Base-by-base conservation (phyloP, 1,140 invertebrate genomes). In the Papilio polyxenes region DNA sequence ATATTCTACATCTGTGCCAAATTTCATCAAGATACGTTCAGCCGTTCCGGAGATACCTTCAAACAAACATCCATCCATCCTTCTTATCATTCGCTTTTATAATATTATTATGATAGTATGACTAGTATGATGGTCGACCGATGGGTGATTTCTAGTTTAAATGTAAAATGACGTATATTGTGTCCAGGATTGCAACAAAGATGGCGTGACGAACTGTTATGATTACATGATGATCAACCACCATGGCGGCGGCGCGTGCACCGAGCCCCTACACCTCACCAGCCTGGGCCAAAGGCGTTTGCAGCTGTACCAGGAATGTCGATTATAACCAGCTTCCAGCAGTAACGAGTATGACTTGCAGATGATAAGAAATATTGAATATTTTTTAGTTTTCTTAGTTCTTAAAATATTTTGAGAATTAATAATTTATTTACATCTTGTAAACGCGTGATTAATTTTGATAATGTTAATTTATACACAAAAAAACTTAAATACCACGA, bases 141-240 rank as follows among this genome's bases (percentile, higher is more conserved):
- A 44, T 44, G 40, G 7, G 23, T 2, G 23, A 31, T 31, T 31
- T 1, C 4, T 44, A 44, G 7, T 59, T n/a, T 59, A n/a, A 59
- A 6, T n/a, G 3, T 59, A n/a, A 59, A 59, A 59, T 59, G 56
- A 59, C 56, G 1, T 17, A 59, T 3, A 5, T 1, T 23, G 13
- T 72, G 6, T 87, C 15, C 87, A 95, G 95, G 96, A 96, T 88
- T 96, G 96, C 87, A 96, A 96, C 85, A 87, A 85, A 0, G 95
- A 96, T 86, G 96, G 95, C 3, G 90, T 94, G 3, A 95, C 96
- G 0, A 92, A 96, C 84, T 97, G 96, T 85, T 95, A 94, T 77
- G 96, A 97, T 88, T 96, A 95, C 89, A 95, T 96, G 83, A 94
- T 96, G 90, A 96, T 96, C 81, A 96, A 96, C 88, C 95, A 95